Evolutionary conservation across 1,140 invertebrate genomes (phyloP), one percentile per base, ranked within the genome.

Genomic region (Mylabris phalerata): DNA sequence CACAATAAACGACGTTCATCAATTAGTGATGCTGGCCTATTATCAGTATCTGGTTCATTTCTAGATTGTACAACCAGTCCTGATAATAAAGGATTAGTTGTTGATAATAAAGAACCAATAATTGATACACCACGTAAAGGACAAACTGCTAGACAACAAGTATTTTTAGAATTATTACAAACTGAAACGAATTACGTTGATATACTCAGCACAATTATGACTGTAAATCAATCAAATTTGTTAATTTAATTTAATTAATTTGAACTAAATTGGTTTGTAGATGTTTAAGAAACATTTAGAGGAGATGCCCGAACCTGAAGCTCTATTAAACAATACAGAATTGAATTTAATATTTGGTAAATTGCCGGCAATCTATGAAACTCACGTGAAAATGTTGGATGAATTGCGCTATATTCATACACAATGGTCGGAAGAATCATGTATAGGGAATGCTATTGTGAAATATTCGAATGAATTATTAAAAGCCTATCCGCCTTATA

Each of bases 141-240:
- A 64, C 78, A 89, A 66, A 88, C 90, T 11, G 82, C 87, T 1
- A 77, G 93, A 46, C 87, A 92, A 70, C 88, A 91, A 77, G 90
- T 94, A 49, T 95, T 96, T 67, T 83, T 91, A 72, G 95, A 99
- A 77, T 79, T 99, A 47, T 83, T 93, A 32, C 91, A 97, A 73
- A 99, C 96, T 6, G 96, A 99, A 76, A 90, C 85, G 38, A 98
- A 98, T 80, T 99, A 98, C 79, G 93, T 98, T 45, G 86, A 86
- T 48, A 96, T 98, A 68, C 80, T 99, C 56, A 84, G 92, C 65
- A 97, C 93, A 43, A 93, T 98, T 58, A 81, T 94, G 67, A 90
- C 85, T 70, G 91, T 94, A 75, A 79, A 78, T 67, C 54, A 41
- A 48, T 52, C 41, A 45, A 13, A 10, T 26, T 9, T 26, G 19